phyloP scores from a whole-genome alignment of 2,888 invertebrate genomes.

The Drosophila macrothrix region DNA sequence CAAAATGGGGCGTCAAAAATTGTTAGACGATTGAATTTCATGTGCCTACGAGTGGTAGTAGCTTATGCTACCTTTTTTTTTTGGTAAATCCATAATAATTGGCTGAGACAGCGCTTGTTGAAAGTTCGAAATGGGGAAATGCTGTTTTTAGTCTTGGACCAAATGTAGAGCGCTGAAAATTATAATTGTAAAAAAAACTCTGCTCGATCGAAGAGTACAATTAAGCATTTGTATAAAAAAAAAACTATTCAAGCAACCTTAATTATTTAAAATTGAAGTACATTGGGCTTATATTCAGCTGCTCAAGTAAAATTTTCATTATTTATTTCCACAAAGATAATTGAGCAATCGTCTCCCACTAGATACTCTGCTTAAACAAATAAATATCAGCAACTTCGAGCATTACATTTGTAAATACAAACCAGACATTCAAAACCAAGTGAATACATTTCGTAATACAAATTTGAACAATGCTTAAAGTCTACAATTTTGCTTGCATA shows the following conservation, averaged over 20 bases:
- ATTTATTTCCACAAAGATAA: not conserved
- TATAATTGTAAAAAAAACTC: not conserved
- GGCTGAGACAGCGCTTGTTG: conserved; percentile 30
- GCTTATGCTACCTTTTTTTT: conserved; percentile 9
- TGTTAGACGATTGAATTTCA: conserved; percentile 48
- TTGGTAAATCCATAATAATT: conserved; percentile 25
- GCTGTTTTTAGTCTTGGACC: conserved; percentile 7
- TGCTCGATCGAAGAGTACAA: conserved; percentile 10
- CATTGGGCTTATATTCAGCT: not conserved
- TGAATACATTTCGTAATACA: not conserved
- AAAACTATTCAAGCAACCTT: not conserved
- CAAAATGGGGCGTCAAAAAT: conserved; percentile 62
- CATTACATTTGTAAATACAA: not conserved
- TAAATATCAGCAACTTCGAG: not conserved
- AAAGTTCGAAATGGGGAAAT: conserved; percentile 36
- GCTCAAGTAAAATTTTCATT: not conserved
- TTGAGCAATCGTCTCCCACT: not conserved
- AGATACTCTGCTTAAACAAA: not conserved
- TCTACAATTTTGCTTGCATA: not conserved
- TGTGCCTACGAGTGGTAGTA: conserved; percentile 22
- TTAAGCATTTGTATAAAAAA: not conserved
- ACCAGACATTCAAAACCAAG: not conserved
- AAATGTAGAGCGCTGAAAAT: conserved; percentile 18
- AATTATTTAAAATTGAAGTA: not conserved
- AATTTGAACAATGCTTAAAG: not conserved